Percentiles rank a stretch among this genome's conserved stretches.
These are phyloP conservation scores for Lutraria rhynchaena DNA, from an alignment of 1,140 invertebrate species.

Conservation along the genomic window DNA sequence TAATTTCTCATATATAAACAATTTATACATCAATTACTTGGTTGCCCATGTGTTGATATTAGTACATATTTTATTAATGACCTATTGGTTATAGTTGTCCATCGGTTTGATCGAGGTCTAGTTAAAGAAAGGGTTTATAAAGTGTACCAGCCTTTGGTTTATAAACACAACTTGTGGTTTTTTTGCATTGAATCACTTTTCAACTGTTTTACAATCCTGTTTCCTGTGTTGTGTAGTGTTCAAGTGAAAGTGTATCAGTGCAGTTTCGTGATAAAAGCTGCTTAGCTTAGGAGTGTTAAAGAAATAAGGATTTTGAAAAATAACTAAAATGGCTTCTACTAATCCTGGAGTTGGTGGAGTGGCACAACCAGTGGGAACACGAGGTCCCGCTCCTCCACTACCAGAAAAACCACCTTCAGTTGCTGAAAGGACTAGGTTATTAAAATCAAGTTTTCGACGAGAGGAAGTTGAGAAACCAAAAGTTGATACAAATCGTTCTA, in stretches of 20 bases:
- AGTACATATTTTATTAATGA: background rate
- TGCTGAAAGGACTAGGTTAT: slow-evolving; percentile 68
- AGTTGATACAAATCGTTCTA: slow-evolving; percentile 27
- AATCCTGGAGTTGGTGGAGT: slow-evolving; percentile 31
- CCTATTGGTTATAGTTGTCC: background rate
- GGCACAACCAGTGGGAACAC: slow-evolving; percentile 25
- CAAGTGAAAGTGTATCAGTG: too few species aligned
- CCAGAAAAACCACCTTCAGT: slow-evolving; percentile 74
- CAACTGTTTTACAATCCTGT: background rate
- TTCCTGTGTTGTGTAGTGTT: slow-evolving; percentile 11
- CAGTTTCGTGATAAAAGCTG: background rate
- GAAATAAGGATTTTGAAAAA: background rate
- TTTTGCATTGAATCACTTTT: slow-evolving; percentile 13
- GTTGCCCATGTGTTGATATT: too few species aligned
- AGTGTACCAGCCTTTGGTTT: background rate
- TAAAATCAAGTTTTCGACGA: slow-evolving; percentile 70
- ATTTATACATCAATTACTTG: too few species aligned
- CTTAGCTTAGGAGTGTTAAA: background rate
- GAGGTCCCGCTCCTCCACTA: slow-evolving; percentile 70
- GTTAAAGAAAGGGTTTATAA: slow-evolving; percentile 18
- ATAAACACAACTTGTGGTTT: slow-evolving; percentile 19
- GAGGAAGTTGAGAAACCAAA: slow-evolving; percentile 62
- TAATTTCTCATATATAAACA: too few species aligned
- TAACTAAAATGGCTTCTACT: slow-evolving; percentile 19
- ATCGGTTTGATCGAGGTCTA: background rate